These are phyloP conservation scores for Papilio aristodemus DNA, from an alignment of 1,140 invertebrate genomes.

Conservation along the genomic window DNA sequence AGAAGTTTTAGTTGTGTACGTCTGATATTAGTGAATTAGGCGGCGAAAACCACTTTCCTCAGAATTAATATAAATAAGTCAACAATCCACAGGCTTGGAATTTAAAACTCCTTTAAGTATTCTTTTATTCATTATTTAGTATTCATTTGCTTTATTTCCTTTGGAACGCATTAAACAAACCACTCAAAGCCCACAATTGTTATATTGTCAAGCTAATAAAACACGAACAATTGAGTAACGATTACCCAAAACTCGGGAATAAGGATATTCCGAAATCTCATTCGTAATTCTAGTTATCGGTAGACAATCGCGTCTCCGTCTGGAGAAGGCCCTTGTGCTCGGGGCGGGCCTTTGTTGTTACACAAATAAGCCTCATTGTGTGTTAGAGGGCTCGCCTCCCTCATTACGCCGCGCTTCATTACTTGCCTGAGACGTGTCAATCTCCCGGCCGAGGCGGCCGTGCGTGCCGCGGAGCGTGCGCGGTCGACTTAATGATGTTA, in stretches of 20 bases:
- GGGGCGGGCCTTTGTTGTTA: slow-evolving; percentile 45
- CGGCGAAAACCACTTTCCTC: too few species aligned
- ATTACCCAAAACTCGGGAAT: slow-evolving; percentile 23
- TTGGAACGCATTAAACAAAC: neutral
- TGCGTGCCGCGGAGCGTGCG: slow-evolving; percentile 28
- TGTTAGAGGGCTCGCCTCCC: slow-evolving; percentile 39
- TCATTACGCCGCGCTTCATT: slow-evolving; percentile 44
- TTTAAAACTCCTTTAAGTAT: neutral
- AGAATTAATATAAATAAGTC: neutral
- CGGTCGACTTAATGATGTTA: slow-evolving; percentile 27
- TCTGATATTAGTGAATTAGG: too few species aligned
- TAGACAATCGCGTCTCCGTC: slow-evolving; percentile 29
- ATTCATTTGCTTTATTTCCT: neutral
- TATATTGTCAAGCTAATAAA: slow-evolving; percentile 24
- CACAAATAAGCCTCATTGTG: slow-evolving; percentile 52
- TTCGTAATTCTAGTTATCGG: slow-evolving; percentile 29
- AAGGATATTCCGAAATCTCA: slow-evolving; percentile 25
- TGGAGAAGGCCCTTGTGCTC: slow-evolving; percentile 34
- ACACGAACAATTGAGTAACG: slow-evolving; percentile 26
- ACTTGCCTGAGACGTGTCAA: slow-evolving; percentile 45
- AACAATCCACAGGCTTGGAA: neutral
- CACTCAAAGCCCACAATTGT: slow-evolving; percentile 25
- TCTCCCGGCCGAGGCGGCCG: slow-evolving; percentile 33
- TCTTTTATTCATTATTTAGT: neutral
- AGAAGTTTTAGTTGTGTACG: too few species aligned